phyloP scores from a whole-genome alignment of 2,113 vertebrate species.

The Saccopteryx bilineata region DNA sequence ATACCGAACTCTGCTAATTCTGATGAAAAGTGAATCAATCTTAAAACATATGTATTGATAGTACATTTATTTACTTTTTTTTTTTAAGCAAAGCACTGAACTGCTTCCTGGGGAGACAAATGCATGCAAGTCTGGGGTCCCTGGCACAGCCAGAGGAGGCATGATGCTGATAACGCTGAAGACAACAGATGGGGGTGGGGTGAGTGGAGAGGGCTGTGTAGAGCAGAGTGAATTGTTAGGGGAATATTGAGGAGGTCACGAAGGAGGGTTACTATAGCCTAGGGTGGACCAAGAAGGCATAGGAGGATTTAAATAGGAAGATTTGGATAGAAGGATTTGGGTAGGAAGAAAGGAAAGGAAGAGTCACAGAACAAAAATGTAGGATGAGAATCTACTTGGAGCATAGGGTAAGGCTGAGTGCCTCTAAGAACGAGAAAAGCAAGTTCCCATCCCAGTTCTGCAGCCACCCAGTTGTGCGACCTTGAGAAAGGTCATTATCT shows the following conservation, averaged over 20 bases:
- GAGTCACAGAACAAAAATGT: neutral
- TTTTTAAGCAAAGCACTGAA: neutral
- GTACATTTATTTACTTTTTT: neutral
- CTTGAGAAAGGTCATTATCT: neutral
- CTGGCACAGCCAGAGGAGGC: neutral
- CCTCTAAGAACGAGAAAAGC: neutral
- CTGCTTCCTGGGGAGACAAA: neutral
- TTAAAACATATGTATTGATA: neutral
- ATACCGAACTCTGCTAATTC: neutral
- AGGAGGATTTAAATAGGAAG: neutral
- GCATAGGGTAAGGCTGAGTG: neutral
- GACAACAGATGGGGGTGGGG: too few relatives aligned
- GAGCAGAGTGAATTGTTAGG: neutral
- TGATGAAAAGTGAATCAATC: neutral
- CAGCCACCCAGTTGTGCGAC: neutral
- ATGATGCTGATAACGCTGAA: neutral
- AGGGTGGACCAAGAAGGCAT: neutral
- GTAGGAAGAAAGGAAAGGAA: neutral
- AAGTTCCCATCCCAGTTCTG: neutral
- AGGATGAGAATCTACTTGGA: neutral
- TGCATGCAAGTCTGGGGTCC: neutral
- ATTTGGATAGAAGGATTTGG: neutral
- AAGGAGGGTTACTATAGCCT: neutral
- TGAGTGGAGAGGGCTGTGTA: rapidly evolving
- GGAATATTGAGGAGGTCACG: neutral